Conservation (phyloP, 2,797 vertebrate species). For the Acridotheres tristis region DNA sequence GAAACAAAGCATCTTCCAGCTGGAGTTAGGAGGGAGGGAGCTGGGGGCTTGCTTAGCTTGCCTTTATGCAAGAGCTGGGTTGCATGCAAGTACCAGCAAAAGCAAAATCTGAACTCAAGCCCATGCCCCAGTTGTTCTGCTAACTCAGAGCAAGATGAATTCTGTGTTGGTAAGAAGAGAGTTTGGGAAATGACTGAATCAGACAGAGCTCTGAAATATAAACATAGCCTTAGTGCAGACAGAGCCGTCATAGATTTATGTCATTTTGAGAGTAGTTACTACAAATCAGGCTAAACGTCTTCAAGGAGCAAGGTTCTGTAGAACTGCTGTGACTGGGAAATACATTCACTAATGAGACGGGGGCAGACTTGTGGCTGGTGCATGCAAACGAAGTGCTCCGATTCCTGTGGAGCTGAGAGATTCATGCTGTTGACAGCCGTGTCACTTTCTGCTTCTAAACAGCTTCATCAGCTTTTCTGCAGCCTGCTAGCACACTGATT, state of each 20-base stretch:
- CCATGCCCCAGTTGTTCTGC: background rate
- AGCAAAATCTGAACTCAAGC: background rate
- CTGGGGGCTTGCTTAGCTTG: background rate
- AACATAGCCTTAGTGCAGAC: background rate
- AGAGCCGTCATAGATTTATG: conserved; percentile 14
- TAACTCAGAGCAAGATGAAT: background rate
- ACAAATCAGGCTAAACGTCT: background rate
- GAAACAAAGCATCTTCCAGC: background rate
- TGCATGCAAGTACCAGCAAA: background rate
- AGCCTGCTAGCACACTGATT: background rate
- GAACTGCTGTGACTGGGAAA: background rate
- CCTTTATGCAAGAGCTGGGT: background rate
- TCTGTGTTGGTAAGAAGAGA: background rate
- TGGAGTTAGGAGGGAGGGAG: background rate
- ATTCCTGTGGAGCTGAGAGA: background rate
- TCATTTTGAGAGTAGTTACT: background rate
- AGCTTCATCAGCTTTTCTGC: conserved; percentile 33
- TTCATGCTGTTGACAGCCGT: background rate
- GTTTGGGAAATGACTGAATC: background rate
- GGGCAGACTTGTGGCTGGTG: background rate
- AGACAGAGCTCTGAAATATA: background rate
- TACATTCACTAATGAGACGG: background rate
- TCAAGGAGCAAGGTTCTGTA: background rate
- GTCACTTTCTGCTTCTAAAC: background rate
- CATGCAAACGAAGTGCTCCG: background rate